A percentile compares a stretch with the other conserved stretches of the same genome.
These are phyloP conservation scores for Cecidostiba fungosa DNA, from an alignment of 2,888 invertebrate genomes.

Conservation along the genomic window DNA sequence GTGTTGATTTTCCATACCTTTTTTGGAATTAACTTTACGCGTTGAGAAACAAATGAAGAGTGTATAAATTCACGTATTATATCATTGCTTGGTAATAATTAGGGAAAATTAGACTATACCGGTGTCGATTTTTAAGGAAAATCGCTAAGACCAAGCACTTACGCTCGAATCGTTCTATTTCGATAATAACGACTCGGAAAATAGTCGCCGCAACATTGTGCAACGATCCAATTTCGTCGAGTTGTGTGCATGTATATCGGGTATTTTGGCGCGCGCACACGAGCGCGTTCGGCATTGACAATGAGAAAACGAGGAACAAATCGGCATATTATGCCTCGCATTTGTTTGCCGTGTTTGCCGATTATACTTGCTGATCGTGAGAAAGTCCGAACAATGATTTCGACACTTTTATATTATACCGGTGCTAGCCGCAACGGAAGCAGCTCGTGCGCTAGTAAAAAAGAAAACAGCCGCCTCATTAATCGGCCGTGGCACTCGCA, in stretches of 20 bases:
- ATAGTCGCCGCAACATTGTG: background rate
- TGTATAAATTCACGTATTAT: too few relatives aligned
- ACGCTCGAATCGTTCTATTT: background rate
- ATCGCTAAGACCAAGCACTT: background rate
- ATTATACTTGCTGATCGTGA: conserved; percentile 61
- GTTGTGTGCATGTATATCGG: background rate
- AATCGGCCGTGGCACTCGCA: conserved; percentile 22
- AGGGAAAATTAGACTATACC: too few relatives aligned
- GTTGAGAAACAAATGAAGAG: too few relatives aligned
- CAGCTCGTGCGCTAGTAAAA: background rate
- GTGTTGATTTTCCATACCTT: background rate
- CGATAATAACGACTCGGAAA: background rate
- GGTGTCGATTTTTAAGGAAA: background rate
- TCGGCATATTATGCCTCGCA: conserved; percentile 38
- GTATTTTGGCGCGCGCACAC: background rate
- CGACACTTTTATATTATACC: conserved; percentile 30
- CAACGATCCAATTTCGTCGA: background rate
- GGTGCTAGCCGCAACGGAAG: background rate
- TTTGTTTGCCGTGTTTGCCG: conserved; percentile 34
- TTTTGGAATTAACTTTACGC: background rate
- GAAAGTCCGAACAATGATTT: conserved; percentile 55
- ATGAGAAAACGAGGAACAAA: conserved; percentile 48
- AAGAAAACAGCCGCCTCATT: background rate
- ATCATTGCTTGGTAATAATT: too few relatives aligned
- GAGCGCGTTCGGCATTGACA: conserved; percentile 18